Evolutionary conservation across 2,113 vertebrate genomes (phyloP), one percentile per base, ranked within the genome.

Genomic region (Charina bottae): DNA sequence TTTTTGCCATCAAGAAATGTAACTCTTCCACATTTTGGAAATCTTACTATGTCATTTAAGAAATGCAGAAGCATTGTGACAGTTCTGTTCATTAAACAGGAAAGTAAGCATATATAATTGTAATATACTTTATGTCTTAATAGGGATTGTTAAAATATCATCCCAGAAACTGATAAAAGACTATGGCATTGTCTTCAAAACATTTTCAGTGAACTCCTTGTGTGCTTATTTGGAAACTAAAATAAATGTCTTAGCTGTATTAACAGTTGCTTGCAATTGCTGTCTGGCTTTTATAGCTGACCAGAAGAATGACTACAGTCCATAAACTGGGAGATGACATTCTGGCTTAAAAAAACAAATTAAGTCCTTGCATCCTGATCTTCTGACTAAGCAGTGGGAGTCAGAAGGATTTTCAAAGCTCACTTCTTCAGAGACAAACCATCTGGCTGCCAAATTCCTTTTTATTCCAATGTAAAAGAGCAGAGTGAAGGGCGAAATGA

Each of bases 71-170:
- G 53, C 83, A 83, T 85, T 91, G 58, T 92, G 94, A 95, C 94
- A 97, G 96, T 97, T 96, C 90, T 97, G 92, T 96, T 96, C 96
- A 95, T 90, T 78, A 96, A 96, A 93, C 49, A 96, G 94, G 96
- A 97, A 97, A 95, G 84, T 93, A 94, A 95, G 96, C 84, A 95
- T 85, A 96, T 89, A 96, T 92, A 58, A 95, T 95, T 90, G 84
- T 84, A 93, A 93, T 89, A 55, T 68, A 95, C 92, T 91, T 72
- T 95, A 92, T 96, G 89, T 78, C 85, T 94, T 92, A 96, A 97
- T 86, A 96, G 90, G 21, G 49, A 92, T 93, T 94, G 83, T 89
- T 53, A 93, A 91, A 95, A 89, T 84, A 91, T 93, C 95, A 95
- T 97, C 95, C 92, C 93, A 96, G 93, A 94, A 95, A 95, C 90